Evolutionary conservation across 2,888 invertebrate species (phyloP), one percentile per base, ranked within the genome.

Genomic region (Tetheella fluctuosa): DNA sequence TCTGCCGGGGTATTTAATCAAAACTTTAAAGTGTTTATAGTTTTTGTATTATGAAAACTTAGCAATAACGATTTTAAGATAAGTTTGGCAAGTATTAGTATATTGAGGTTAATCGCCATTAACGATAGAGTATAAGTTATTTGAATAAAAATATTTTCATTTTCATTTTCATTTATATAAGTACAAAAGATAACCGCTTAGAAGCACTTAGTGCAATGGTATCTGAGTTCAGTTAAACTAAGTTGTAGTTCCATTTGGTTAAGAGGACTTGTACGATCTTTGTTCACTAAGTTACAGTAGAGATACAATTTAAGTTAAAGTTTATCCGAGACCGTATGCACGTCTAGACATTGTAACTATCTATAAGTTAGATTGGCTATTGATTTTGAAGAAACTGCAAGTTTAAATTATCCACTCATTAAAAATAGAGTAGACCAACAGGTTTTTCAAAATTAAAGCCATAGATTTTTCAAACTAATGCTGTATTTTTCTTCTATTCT

Each of bases 171-270:
- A n/a, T n/a, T 42, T 48, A 48, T 20, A 20, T 48, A 10, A 20
- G 10, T 48, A 48, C 48, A 20, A 48, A 48, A 48, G 48, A 17
- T 48, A 48, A 48, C 8, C 20, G 10, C 48, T 48, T 48, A 48
- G 10, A 48, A 48, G 48, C 48, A 48, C 48, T 48, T 48, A 48
- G 48, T 48, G 17, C 48, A 48, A 48, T 20, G 20, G 48, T 20
- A 48, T 20, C 48, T 48, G 20, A 48, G 48, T 48, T 20, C 20
- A 48, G 48, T 48, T 48, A 20, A 48, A 20, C 17, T 20, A 48
- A 48, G 48, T 48, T 48, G 48, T 48, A 48, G 7, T 20, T 42
- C 42, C 42, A 42, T 42, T 42, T 17, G 17, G 7, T 42, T 17
- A 42, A 42, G 17, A 42, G 17, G n/a, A 42, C 42, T 42, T 42